A percentile compares a stretch with the other conserved stretches of the same genome.
Conservation (phyloP, 2,888 invertebrate species). For the Rhogogaster chlorosoma region DNA sequence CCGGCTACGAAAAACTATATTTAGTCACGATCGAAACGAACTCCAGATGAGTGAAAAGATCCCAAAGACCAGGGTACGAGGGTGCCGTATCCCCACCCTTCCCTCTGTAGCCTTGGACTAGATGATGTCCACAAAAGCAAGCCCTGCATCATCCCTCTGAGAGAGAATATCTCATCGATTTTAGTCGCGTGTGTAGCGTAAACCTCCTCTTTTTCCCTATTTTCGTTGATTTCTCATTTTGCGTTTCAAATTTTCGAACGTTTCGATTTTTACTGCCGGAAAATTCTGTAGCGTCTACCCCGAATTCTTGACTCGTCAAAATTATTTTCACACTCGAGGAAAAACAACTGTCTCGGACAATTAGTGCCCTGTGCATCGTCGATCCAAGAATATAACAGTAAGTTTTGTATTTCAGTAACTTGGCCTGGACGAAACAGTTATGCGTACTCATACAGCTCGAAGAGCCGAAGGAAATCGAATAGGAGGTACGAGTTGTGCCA, state of each 20-base stretch:
- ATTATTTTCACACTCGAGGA: too few relatives aligned
- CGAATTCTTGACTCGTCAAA: too few relatives aligned
- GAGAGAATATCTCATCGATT: slow-evolving; percentile 11
- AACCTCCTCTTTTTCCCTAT: neutral
- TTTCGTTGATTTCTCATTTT: neutral
- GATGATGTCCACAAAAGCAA: neutral
- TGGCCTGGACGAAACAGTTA: neutral
- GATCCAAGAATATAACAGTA: neutral
- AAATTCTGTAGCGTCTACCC: too few relatives aligned
- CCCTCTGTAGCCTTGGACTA: slow-evolving; percentile 14
- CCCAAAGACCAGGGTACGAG: too few relatives aligned
- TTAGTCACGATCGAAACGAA: neutral
- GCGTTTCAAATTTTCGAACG: too few relatives aligned
- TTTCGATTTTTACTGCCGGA: too few relatives aligned
- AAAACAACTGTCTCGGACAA: too few relatives aligned
- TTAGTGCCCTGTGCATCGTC: too few relatives aligned
- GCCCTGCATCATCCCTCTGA: slow-evolving; percentile 1
- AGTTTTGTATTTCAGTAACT: slow-evolving; percentile 4
- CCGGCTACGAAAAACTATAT: too few relatives aligned
- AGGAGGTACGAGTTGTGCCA: neutral
- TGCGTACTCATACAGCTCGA: neutral
- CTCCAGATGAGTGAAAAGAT: neutral
- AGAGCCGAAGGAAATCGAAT: slow-evolving; percentile 1
- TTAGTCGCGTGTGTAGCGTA: neutral
- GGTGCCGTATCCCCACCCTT: too few relatives aligned